Percentiles rank a stretch among this genome's conserved stretches.
Evolutionary conservation across 2,113 vertebrate species (phyloP).

Genomic region (Ciconia boyciana): DNA sequence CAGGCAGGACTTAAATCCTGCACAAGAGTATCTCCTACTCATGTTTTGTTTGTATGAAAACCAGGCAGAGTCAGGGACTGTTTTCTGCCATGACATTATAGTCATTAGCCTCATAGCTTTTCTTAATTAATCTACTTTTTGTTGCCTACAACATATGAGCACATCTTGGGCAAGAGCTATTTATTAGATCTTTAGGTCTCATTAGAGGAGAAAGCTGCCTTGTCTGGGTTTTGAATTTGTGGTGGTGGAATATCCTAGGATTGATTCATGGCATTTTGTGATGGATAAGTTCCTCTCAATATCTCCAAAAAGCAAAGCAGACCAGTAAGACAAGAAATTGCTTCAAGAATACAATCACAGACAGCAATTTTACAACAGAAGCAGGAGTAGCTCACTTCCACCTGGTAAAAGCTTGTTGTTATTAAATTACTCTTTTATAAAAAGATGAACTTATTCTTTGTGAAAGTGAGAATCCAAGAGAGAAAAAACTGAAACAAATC

Average conservation of each 20-base stretch:
- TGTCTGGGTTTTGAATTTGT: background rate
- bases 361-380: background rate
- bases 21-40: background rate
- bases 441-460: background rate
- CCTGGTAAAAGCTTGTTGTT: background rate
- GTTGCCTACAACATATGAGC: background rate
- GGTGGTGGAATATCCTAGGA: background rate
- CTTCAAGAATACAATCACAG: background rate
- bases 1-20: background rate
- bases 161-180: background rate
- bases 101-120: background rate
- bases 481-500: background rate
- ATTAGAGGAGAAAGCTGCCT: background rate
- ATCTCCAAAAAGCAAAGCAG: background rate
- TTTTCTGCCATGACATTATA: background rate
- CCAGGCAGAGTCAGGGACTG: background rate
- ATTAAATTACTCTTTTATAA: background rate
- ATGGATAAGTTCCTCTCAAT: background rate
- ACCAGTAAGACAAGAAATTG: background rate
- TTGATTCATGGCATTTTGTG: background rate
- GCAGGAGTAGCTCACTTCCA: background rate
- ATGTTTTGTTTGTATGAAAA: background rate
- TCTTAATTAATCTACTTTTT: background rate
- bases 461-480: background rate
- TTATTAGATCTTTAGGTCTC: background rate